A percentile compares a stretch with the other conserved stretches of the same genome.
phyloP scores from a whole-genome alignment of 2,797 vertebrate genomes.

The Lemur catta region DNA sequence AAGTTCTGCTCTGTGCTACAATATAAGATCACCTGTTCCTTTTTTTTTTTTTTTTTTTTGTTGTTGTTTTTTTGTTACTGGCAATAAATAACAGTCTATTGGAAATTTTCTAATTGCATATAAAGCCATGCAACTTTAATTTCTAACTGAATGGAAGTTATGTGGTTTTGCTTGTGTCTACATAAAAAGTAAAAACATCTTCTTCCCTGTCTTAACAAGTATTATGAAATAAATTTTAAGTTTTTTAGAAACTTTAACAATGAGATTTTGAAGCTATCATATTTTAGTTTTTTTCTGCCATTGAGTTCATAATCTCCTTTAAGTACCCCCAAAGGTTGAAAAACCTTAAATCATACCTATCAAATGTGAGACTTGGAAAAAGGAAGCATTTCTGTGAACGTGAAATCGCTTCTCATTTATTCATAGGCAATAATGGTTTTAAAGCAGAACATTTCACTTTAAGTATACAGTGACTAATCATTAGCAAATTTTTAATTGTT shows the following conservation, averaged over 20 bases:
- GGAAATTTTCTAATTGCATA: not conserved
- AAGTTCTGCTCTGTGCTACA: not conserved
- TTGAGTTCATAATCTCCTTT: not conserved
- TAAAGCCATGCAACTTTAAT: not conserved
- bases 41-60: constrained; percentile 16
- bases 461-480: not conserved
- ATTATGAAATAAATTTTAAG: not conserved
- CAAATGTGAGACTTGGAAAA: not conserved
- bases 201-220: not conserved
- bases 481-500: not conserved
- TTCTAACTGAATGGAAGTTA: constrained; percentile 49
- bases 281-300: not conserved
- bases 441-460: not conserved
- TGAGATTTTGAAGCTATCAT: not conserved
- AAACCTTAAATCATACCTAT: not conserved
- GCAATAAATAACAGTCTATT: constrained; percentile 23
- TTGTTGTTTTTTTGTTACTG: constrained; percentile 23
- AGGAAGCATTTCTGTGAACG: not conserved
- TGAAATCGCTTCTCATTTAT: not conserved
- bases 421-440: not conserved
- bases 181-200: not conserved
- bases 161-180: not conserved
- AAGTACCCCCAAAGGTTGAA: not conserved
- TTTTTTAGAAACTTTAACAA: not conserved
- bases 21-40: not conserved